phyloP scores from a whole-genome alignment of 2,113 vertebrate species.

The Struthio camelus region DNA sequence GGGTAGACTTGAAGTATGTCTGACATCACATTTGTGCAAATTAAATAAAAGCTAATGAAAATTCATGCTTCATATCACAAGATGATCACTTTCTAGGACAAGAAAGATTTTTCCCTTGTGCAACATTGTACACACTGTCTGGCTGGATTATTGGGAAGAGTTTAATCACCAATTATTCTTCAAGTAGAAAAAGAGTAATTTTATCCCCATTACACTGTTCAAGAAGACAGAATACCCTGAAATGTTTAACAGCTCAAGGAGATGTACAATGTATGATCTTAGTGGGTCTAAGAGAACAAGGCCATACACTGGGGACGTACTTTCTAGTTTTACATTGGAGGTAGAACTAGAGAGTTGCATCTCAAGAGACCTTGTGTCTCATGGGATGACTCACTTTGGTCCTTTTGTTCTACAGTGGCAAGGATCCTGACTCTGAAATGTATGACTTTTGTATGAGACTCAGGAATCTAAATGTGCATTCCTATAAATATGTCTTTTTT shows the following conservation, averaged over 20 bases:
- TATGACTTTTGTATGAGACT: not conserved
- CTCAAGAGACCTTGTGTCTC: not conserved
- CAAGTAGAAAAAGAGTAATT: not conserved
- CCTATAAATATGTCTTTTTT: not conserved
- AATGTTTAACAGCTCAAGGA: not conserved
- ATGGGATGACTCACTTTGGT: not conserved
- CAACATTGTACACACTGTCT: not conserved
- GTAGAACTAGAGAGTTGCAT: not conserved
- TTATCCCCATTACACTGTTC: not conserved
- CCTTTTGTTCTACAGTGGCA: not conserved
- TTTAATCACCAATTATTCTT: not conserved
- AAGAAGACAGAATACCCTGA: not conserved
- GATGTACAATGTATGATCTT: not conserved
- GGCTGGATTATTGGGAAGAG: not conserved
- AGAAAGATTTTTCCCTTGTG: not conserved
- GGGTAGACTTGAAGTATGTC: not conserved
- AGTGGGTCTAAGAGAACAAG: not conserved
- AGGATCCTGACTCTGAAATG: not conserved
- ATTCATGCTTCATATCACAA: not conserved
- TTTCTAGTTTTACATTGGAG: not conserved
- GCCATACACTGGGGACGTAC: accelerated
- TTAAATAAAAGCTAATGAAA: not conserved
- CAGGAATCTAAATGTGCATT: not conserved
- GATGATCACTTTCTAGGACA: not conserved
- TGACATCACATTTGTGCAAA: not conserved